phyloP scores from a whole-genome alignment of 2,113 vertebrate species.

The Caloenas nicobarica region DNA sequence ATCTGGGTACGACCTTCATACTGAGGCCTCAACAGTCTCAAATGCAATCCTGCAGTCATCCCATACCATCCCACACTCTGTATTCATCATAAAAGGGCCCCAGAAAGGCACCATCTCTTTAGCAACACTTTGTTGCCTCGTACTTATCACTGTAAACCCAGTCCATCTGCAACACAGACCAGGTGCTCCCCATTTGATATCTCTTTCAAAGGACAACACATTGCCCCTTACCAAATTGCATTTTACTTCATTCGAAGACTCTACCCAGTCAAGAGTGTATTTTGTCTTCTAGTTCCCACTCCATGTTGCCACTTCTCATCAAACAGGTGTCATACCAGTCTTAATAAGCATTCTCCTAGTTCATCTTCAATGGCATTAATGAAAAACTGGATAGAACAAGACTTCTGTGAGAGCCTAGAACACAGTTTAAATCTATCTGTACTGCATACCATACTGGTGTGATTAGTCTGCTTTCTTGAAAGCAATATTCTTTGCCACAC shows the following conservation, averaged over 20 bases:
- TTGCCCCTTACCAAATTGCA: neutral
- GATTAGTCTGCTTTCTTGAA: neutral
- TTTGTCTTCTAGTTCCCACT: neutral
- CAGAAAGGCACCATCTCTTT: neutral
- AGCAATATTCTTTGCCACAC: neutral
- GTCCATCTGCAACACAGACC: neutral
- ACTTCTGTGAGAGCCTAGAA: no score
- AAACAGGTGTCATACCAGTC: neutral
- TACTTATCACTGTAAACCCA: neutral
- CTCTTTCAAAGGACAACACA: neutral
- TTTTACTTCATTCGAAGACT: neutral
- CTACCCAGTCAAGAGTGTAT: neutral
- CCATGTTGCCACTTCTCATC: rapidly evolving
- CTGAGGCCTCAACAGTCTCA: neutral
- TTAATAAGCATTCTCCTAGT: neutral
- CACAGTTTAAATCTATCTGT: no score
- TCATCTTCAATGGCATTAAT: neutral
- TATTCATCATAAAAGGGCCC: neutral
- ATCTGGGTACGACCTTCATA: neutral
- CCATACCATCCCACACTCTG: neutral
- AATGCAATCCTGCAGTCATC: neutral
- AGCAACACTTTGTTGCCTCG: neutral
- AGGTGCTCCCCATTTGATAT: neutral
- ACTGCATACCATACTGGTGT: neutral
- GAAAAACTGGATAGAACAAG: neutral